Base-by-base conservation (phyloP, 2,113 vertebrate genomes). In the Mustela lutreola region DNA sequence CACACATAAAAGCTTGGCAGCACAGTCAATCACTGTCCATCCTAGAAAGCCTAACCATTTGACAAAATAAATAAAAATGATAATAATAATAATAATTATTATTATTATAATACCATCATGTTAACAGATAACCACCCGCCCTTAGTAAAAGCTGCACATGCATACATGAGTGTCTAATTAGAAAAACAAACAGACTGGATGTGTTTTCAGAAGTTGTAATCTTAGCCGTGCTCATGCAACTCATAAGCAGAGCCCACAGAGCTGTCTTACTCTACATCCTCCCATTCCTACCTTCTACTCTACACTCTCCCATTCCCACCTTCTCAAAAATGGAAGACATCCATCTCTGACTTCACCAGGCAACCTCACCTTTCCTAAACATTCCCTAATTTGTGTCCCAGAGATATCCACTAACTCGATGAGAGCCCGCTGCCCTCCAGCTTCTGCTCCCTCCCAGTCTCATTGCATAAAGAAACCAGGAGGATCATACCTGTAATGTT, bases 21-120 rank as follows among this genome's bases (percentile, higher is more conserved):
- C 92, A 8, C 45, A 92, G 82, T 97, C 96, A 73, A 78, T 80
- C 97, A 95, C 89, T 91, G 96, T 75, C 85, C 89, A 86, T 94
- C 96, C 91, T 97, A 95, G 80, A 98, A 97, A 98, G 94, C 19
- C 94, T 95, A 94, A 98, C 91, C 91, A 97, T 97, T 94, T 93
- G 84, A 71, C 1, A 1, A 97, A 94, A 75, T 79, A 90, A 82
- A 21, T 58, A 56, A 56, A 65, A 97, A 96, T 11, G 58, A 33
- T 0, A 60, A 12, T 21, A 92, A 80, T 21, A 92, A 80, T 60
- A 63, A 80, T 60, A 63, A 85, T 16, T 84, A 60, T 36, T 48
- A 50, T 33, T 76, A 82, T 73, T 65, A 33, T 60, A 21, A 62
- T 48, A 62, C 95, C 86, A 89, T n/a, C 67, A 60, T 65, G 78